Conservation (phyloP, 2,113 vertebrate species). For the Ondatra zibethicus region DNA sequence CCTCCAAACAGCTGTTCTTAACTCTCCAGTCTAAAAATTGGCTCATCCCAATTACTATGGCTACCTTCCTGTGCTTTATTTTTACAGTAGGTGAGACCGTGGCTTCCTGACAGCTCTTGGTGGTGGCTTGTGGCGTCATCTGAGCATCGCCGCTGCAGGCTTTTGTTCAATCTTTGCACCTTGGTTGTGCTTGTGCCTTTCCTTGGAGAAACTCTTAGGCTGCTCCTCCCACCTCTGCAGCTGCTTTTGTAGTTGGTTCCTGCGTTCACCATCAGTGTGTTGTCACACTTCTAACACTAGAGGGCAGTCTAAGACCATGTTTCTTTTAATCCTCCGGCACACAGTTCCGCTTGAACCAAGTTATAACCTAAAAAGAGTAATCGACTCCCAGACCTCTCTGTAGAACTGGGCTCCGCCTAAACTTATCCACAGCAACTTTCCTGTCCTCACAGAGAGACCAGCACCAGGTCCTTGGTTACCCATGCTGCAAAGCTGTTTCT, state of each 20-base stretch:
- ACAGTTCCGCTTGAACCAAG: not conserved
- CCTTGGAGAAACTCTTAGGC: not conserved
- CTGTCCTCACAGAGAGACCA: not conserved
- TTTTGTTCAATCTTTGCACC: not conserved
- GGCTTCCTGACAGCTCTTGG: not conserved
- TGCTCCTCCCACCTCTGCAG: not conserved
- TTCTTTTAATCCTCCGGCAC: not conserved
- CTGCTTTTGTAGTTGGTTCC: not conserved
- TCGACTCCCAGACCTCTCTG: not conserved
- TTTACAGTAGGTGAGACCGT: not conserved
- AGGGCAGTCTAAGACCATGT: not conserved
- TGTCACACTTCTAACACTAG: not conserved
- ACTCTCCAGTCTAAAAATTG: not conserved
- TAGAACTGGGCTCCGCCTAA: not conserved
- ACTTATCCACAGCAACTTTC: not conserved
- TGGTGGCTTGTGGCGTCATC: not conserved
- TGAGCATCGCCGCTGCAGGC: not conserved
- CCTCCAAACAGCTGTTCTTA: not conserved
- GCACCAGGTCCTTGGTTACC: not conserved
- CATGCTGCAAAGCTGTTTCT: not conserved
- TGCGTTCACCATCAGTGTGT: not conserved
- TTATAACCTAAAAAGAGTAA: not conserved
- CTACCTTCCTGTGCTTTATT: not conserved
- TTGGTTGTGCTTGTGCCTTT: not conserved
- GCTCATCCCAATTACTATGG: too few relatives aligned